A percentile compares a stretch with the other conserved stretches of the same genome.
Conservation (phyloP, 2,113 vertebrate genomes). For the Ptyas mucosa region DNA sequence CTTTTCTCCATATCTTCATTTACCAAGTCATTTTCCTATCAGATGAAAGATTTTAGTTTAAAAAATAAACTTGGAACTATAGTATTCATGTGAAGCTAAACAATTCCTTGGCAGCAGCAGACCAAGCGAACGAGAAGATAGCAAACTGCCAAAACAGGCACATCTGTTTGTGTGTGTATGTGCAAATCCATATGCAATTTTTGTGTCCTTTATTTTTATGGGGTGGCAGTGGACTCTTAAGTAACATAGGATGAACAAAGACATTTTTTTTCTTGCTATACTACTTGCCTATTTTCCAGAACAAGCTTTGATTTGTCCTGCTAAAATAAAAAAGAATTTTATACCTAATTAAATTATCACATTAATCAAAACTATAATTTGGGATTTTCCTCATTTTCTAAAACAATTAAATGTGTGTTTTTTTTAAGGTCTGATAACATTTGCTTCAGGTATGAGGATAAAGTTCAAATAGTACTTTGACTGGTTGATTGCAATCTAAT, state of each 20-base stretch:
- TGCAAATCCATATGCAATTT: neutral
- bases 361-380: neutral
- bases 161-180: neutral
- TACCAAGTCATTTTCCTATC: slow-evolving; percentile 40
- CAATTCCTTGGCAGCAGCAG: slow-evolving; percentile 8
- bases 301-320: neutral
- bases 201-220: neutral
- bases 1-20: slow-evolving; percentile 44
- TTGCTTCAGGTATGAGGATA: neutral
- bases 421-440: neutral
- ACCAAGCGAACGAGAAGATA: slow-evolving; percentile 7
- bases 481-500: neutral
- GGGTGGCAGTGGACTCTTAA: neutral
- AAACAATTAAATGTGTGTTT: neutral
- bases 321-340: neutral
- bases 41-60: slow-evolving; percentile 36
- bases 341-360: neutral
- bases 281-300: neutral
- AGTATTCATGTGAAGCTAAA: slow-evolving; percentile 22
- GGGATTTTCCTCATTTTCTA: neutral
- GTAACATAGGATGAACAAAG: neutral
- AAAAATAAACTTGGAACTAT: slow-evolving; percentile 29
- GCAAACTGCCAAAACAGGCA: slow-evolving; percentile 14
- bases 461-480: neutral
- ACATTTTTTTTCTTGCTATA: neutral